A percentile compares a stretch with the other conserved stretches of the same genome.
phyloP scores from a whole-genome alignment of 2,113 vertebrate species.

The zebrafish (Danio rerio) region GRCz12tu NC_133195.1:8997001-8997500 shows the following conservation, averaged over 20 bases:
- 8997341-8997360: background rate
- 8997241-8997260: constrained; percentile 25
- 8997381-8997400: constrained; percentile 14
- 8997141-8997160: constrained; percentile 57
- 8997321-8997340: too few species aligned
- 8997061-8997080: constrained; percentile 12
- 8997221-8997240: constrained; percentile 13
- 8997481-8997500: background rate
- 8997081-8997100: background rate
- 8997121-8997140: constrained; percentile 26
- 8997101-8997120: constrained; percentile 18
- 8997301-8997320: constrained; percentile 39
- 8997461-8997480: background rate
- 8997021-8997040: constrained; percentile 5
- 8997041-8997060: background rate
- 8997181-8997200: constrained; percentile 51
- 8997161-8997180: constrained; percentile 59
- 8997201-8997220: constrained; percentile 42
- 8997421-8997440: constrained; percentile 9
- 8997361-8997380: constrained; percentile 36
- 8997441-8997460: background rate
- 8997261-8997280: constrained; percentile 27
- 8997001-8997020: background rate
- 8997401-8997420: constrained; percentile 8
- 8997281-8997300: constrained; percentile 41